Base-by-base conservation (phyloP, 2,888 invertebrate species). In the Panorpa germanica region DNA sequence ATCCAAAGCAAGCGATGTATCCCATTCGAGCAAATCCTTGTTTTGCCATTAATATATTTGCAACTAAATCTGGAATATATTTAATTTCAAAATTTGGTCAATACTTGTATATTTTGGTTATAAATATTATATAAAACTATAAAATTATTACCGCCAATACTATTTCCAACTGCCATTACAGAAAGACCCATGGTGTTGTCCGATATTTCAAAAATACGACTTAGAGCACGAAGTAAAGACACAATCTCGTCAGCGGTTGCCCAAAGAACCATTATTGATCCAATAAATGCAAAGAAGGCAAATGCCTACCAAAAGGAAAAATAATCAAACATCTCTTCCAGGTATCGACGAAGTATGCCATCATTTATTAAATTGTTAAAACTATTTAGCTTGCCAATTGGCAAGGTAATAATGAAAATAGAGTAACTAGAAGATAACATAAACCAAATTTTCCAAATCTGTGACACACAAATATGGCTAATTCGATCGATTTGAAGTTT, bases 1-100 rank as follows among this genome's bases (percentile, higher is more conserved):
- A 71, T 11, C 72, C 74, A 44, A 68, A 68, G 34, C 70, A 72
- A 1, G 72, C 72, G 1, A 70, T 63, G 41, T 65, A 63, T 2
- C 66, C 72, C 67, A 72, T 72, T 34, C 62, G 53, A 1, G 70
- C 63, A 43, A 59, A 67, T 3, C 73, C 73, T 40, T 61, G 62
- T 29, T 53, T 50, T 2, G 73, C 70, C 40, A 74, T 57, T 5
- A 64, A 48, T 1, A 63, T 44, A 44, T 70, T 65, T 2, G 72
- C 57, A 36, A 74, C 59, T 17, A 48, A 29, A 32, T 50, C 47
- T 8, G 24, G 7, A 9, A 15, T 3, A 43, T 43, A n/a, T n/a
- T n/a, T n/a, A n/a, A n/a, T n/a, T n/a, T n/a, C n/a, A n/a, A n/a
- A n/a, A n/a, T n/a, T n/a, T n/a, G n/a, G n/a, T n/a, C n/a, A n/a